Evolutionary conservation across 2,888 invertebrate species (phyloP).

Genomic region (Carpatolechia fugitivella): DNA sequence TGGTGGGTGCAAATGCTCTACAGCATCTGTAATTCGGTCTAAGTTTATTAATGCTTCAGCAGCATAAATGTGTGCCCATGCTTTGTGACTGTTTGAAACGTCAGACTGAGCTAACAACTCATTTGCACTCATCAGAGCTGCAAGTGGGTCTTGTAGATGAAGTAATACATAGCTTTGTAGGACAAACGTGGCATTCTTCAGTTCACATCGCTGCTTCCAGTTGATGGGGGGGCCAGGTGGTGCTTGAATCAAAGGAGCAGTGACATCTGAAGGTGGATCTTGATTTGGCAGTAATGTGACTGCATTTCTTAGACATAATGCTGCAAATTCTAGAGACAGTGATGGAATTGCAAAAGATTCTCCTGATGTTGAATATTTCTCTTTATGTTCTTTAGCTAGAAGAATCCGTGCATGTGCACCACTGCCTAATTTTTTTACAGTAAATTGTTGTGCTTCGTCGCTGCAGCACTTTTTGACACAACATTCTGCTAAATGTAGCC

Average conservation of each 20-base stretch:
- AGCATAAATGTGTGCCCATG: constrained; percentile 92
- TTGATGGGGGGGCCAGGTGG: constrained; percentile 83
- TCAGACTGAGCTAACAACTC: constrained; percentile 85
- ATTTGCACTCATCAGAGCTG: constrained; percentile 88
- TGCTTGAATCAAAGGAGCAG: constrained; percentile 59
- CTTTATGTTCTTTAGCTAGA: constrained; percentile 59
- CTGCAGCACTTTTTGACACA: constrained; percentile 86
- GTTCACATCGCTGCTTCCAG: constrained; percentile 78
- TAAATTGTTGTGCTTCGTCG: constrained; percentile 70
- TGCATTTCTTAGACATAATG: constrained; percentile 92
- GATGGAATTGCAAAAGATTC: constrained; percentile 92
- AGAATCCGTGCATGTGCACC: constrained; percentile 67
- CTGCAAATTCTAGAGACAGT: constrained; percentile 93
- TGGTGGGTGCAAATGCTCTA: constrained; percentile 89
- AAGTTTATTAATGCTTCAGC: constrained; percentile 92
- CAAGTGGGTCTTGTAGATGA: constrained; percentile 89
- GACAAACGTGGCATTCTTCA: constrained; percentile 84
- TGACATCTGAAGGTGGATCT: constrained; percentile 58
- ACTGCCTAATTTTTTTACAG: constrained; percentile 67
- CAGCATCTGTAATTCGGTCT: constrained; percentile 90
- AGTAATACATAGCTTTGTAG: constrained; percentile 91
- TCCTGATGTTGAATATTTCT: constrained; percentile 71
- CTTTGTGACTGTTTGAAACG: constrained; percentile 76
- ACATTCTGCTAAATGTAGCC: constrained; percentile 96
- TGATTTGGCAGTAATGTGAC: constrained; percentile 82